Evolutionary conservation across 2,113 vertebrate species (phyloP).

Genomic region (Caretta caretta): DNA sequence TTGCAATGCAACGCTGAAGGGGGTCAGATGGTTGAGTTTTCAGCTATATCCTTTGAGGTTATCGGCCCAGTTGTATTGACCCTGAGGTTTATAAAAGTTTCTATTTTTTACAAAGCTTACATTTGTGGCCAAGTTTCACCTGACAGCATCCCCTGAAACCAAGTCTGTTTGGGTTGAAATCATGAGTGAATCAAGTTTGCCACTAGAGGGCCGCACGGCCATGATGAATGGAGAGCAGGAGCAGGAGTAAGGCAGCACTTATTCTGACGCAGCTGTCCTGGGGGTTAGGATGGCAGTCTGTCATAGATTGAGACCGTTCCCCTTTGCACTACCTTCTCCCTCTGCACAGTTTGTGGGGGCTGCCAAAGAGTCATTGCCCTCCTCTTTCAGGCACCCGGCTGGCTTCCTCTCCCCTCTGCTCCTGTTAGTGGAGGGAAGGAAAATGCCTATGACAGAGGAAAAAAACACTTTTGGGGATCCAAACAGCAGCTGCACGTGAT

Average conservation of each 20-base stretch:
- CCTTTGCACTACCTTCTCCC: not conserved
- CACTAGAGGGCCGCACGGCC: constrained; percentile 71
- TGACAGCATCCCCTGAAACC: accelerated
- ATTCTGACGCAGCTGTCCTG: not conserved
- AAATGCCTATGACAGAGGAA: not conserved
- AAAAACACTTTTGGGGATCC: not conserved
- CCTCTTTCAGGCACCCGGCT: not conserved
- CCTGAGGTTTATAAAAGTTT: not conserved
- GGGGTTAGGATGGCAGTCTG: not conserved
- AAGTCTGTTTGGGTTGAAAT: not conserved
- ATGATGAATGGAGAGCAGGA: constrained; percentile 12
- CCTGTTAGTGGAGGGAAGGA: not conserved
- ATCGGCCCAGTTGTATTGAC: accelerated
- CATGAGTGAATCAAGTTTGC: constrained; percentile 6
- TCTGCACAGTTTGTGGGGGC: not conserved
- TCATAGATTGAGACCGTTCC: not conserved
- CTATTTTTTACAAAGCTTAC: not conserved
- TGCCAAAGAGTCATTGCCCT: not conserved
- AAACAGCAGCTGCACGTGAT: not conserved
- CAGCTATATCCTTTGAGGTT: not conserved
- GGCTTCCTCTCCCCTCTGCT: not conserved
- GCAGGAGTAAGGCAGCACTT: not conserved
- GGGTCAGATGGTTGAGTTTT: not conserved
- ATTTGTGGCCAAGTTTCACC: not conserved
- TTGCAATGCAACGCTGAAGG: accelerated